Percentiles rank a stretch among this genome's conserved stretches.
Conservation (phyloP, 2,113 vertebrate genomes). For the Panurus biarmicus region DNA sequence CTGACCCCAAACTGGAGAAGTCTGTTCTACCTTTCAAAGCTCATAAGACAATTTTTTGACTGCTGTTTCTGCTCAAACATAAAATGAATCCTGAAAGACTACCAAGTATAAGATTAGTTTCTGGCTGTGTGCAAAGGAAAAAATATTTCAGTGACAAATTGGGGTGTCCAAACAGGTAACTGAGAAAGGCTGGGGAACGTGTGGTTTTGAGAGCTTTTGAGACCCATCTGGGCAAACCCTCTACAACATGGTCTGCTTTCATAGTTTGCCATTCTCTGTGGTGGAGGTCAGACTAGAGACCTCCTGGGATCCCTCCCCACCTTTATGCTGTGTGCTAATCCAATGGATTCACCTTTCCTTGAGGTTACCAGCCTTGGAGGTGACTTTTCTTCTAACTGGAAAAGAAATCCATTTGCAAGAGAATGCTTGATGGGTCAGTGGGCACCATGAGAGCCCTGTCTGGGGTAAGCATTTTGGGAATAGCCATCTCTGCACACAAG, state of each 20-base stretch:
- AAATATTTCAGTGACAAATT: background rate
- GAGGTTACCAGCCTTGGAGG: background rate
- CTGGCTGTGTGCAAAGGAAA: background rate
- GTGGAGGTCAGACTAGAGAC: background rate
- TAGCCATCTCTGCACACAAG: fast-evolving
- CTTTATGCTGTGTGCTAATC: background rate
- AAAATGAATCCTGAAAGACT: background rate
- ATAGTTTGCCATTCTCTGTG: background rate
- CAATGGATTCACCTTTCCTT: background rate
- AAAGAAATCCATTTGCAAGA: background rate
- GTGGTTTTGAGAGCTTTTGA: background rate
- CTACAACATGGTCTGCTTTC: background rate
- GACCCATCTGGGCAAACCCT: background rate
- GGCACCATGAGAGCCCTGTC: background rate
- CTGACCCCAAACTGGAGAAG: background rate
- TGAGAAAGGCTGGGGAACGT: fast-evolving
- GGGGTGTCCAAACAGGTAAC: background rate
- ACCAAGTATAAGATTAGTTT: background rate
- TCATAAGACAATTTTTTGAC: background rate
- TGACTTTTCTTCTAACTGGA: background rate
- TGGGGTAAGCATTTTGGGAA: background rate
- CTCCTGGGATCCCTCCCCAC: background rate
- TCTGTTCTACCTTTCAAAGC: background rate
- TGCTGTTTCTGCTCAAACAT: background rate
- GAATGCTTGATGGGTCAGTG: background rate